These are phyloP conservation scores for Mellilla xanthometata DNA, from an alignment of 2,888 invertebrate species.

Conservation along the genomic window DNA sequence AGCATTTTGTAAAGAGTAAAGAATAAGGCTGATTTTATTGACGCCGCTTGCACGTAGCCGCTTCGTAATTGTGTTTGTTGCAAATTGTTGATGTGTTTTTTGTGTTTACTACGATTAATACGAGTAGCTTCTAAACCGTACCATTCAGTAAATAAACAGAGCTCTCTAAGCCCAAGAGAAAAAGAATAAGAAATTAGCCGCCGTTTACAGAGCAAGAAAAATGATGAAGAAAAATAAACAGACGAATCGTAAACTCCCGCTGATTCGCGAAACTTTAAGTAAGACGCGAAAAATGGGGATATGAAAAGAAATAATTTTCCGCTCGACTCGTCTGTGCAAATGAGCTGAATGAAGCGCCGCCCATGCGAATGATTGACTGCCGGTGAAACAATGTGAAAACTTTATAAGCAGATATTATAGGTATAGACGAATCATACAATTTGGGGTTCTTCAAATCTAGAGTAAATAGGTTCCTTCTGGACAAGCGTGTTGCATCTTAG, in stretches of 20 bases:
- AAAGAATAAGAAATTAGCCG: slow-evolving; percentile 9
- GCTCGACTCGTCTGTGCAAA: slow-evolving; percentile 80
- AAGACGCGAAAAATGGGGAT: slow-evolving; percentile 80
- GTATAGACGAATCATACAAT: background rate
- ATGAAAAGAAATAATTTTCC: slow-evolving; percentile 83
- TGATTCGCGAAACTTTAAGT: slow-evolving; percentile 69
- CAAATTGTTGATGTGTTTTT: too few species aligned
- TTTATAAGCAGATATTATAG: slow-evolving; percentile 10
- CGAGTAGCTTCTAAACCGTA: too few species aligned
- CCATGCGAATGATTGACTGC: slow-evolving; percentile 80
- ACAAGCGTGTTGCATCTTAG: too few species aligned
- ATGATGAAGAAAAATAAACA: slow-evolving; percentile 62
- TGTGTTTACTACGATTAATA: too few species aligned
- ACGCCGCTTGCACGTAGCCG: too few species aligned
- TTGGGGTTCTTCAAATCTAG: too few species aligned
- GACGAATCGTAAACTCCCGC: slow-evolving; percentile 55
- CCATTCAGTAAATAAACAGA: too few species aligned
- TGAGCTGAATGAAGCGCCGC: slow-evolving; percentile 76
- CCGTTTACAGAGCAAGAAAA: slow-evolving; percentile 20
- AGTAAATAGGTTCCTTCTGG: too few species aligned
- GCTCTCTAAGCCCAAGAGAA: background rate
- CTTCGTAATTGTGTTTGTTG: too few species aligned
- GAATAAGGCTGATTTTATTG: too few species aligned
- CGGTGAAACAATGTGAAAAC: slow-evolving; percentile 71
- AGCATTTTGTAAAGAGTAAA: too few species aligned